Evolutionary conservation across 2,888 invertebrate species (phyloP).

Genomic region (Hydraecia micacea): DNA sequence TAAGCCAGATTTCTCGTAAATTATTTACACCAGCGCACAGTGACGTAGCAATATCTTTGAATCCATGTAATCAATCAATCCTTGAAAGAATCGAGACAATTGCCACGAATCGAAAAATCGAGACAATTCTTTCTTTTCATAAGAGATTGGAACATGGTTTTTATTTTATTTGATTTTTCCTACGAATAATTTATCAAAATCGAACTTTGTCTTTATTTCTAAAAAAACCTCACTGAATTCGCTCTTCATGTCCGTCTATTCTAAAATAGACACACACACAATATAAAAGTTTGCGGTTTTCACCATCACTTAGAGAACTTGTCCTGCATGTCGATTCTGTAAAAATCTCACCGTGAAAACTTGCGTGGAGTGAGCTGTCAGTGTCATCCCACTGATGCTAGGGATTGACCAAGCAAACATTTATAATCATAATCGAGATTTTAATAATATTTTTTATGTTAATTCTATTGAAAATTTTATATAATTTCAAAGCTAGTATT

Average conservation of each 20-base stretch:
- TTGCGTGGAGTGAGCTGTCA: too few species aligned
- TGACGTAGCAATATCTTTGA: slow-evolving; percentile 20
- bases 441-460: too few species aligned
- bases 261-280: not conserved
- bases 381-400: too few species aligned
- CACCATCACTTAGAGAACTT: not conserved
- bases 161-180: not conserved
- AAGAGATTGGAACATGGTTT: slow-evolving; percentile 1
- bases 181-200: not conserved
- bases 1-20: slow-evolving; percentile 22
- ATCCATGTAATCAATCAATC: slow-evolving; percentile 41
- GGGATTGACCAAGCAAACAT: too few species aligned
- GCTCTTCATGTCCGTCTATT: too few species aligned
- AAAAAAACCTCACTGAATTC: not conserved
- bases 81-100: not conserved
- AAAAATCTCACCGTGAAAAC: too few species aligned
- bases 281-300: not conserved
- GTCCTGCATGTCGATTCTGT: too few species aligned
- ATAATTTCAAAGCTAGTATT: too few species aligned
- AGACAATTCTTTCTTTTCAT: not conserved
- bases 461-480: too few species aligned
- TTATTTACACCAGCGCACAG: slow-evolving; percentile 28
- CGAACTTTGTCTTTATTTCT: not conserved
- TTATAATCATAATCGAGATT: too few species aligned
- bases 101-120: not conserved